These are phyloP conservation scores for Rana temporaria DNA, from an alignment of 2,113 vertebrate genomes.

Conservation along the genomic window DNA sequence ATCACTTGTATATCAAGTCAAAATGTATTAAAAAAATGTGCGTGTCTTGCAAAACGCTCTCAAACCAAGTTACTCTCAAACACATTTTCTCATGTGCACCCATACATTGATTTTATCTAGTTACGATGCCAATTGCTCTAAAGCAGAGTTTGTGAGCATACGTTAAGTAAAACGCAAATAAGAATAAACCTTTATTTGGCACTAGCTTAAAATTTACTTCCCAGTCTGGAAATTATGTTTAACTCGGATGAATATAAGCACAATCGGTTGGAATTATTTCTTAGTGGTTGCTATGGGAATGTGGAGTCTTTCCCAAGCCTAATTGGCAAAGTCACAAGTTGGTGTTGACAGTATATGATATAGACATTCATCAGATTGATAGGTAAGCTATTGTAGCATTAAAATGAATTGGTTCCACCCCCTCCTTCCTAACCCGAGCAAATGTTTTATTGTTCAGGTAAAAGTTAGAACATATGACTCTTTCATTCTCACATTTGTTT, in stretches of 20 bases:
- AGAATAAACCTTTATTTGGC: slow-evolving; percentile 29
- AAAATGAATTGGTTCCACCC: slow-evolving; percentile 28
- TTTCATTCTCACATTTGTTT: slow-evolving; percentile 12
- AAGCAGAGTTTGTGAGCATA: not conserved
- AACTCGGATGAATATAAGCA: slow-evolving; percentile 40
- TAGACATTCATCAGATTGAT: slow-evolving; percentile 43
- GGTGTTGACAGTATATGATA: slow-evolving; percentile 53
- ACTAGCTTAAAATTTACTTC: slow-evolving; percentile 7
- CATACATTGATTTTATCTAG: not conserved
- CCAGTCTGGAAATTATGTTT: slow-evolving; percentile 47
- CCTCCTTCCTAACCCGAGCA: slow-evolving; percentile 5
- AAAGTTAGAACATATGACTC: slow-evolving; percentile 2
- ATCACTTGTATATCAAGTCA: no score
- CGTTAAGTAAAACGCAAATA: not conserved
- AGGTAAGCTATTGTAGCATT: slow-evolving; percentile 33
- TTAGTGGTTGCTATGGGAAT: slow-evolving; percentile 53
- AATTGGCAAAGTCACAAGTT: slow-evolving; percentile 56
- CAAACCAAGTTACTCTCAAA: no score
- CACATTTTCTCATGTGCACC: not conserved
- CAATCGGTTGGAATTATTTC: slow-evolving; percentile 42
- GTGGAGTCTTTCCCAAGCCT: slow-evolving; percentile 52
- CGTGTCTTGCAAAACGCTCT: no score
- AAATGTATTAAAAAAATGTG: no score
- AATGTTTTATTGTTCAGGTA: slow-evolving; percentile 32
- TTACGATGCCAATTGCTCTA: not conserved